Conservation (phyloP, 2,797 vertebrate species). For the Pteronotus mesoamericanus region DNA sequence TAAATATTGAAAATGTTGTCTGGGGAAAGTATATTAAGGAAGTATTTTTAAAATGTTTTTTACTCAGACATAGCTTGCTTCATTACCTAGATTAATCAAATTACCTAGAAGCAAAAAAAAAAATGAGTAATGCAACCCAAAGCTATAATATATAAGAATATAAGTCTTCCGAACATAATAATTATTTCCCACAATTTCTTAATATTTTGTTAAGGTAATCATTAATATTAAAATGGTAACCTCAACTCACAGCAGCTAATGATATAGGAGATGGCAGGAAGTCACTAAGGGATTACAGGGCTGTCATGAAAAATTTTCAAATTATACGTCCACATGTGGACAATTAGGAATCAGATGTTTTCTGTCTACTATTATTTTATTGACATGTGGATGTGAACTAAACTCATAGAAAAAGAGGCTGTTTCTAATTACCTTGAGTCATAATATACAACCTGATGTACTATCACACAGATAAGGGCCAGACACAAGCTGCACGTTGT, state of each 20-base stretch:
- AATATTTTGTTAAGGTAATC: not conserved
- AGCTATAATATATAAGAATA: not conserved
- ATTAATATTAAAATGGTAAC: not conserved
- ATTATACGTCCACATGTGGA: not conserved
- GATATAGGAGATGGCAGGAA: not conserved
- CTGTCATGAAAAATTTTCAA: not conserved
- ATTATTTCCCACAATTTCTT: not conserved
- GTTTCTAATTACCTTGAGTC: not conserved
- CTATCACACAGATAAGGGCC: not conserved
- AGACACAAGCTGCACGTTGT: not conserved
- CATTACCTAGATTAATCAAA: not conserved
- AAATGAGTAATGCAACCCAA: not conserved
- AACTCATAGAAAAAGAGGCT: not conserved
- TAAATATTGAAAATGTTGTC: not conserved
- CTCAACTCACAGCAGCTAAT: not conserved
- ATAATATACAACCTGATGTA: not conserved
- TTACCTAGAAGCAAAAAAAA: conserved; percentile 2
- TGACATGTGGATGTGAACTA: not conserved
- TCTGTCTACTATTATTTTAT: not conserved
- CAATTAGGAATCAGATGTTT: not conserved
- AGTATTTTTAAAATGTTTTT: not conserved
- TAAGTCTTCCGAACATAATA: not conserved
- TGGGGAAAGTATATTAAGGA: not conserved
- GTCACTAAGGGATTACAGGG: not conserved
- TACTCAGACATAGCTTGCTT: not conserved